A percentile compares a stretch with the other conserved stretches of the same genome.
phyloP scores from a whole-genome alignment of 2,113 vertebrate genomes.

The Felis chaus region DNA sequence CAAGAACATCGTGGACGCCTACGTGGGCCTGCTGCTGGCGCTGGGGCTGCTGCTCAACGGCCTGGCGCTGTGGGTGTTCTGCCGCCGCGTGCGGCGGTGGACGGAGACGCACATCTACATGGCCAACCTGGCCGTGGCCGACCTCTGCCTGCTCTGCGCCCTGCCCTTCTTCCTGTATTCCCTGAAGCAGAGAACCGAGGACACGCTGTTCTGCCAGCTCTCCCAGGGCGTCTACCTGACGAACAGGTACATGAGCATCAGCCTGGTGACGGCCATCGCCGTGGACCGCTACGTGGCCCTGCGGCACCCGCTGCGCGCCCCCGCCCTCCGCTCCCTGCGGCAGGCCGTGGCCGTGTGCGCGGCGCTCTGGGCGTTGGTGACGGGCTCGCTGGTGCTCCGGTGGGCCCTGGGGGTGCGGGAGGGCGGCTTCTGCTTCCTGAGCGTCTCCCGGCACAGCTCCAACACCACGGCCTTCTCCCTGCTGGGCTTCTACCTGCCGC shows the following conservation, averaged over 20 bases:
- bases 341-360: conserved; percentile 79
- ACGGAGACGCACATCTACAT: conserved; percentile 86
- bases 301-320: conserved; percentile 84
- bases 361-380: conserved; percentile 76
- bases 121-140: conserved; percentile 83
- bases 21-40: conserved; percentile 5
- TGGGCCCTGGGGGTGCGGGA: conserved; percentile 9
- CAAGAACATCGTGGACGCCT: rapidly evolving
- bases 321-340: conserved; percentile 76
- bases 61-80: conserved; percentile 84
- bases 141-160: conserved; percentile 82
- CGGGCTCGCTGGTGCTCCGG: not conserved
- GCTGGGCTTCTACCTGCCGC: conserved; percentile 78
- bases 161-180: conserved; percentile 82
- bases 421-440: conserved; percentile 47
- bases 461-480: rapidly evolving
- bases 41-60: conserved; percentile 82
- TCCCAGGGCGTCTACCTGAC: conserved; percentile 75
- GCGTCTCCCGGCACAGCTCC: rapidly evolving
- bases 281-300: conserved; percentile 87
- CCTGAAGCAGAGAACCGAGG: rapidly evolving
- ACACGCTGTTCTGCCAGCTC: conserved; percentile 56
- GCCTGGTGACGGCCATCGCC: conserved; percentile 80
- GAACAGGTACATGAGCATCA: conserved; percentile 87
- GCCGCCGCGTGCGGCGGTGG: conserved; percentile 81